phyloP scores from a whole-genome alignment of 2,888 invertebrate genomes.

The Pterostichus niger region DNA sequence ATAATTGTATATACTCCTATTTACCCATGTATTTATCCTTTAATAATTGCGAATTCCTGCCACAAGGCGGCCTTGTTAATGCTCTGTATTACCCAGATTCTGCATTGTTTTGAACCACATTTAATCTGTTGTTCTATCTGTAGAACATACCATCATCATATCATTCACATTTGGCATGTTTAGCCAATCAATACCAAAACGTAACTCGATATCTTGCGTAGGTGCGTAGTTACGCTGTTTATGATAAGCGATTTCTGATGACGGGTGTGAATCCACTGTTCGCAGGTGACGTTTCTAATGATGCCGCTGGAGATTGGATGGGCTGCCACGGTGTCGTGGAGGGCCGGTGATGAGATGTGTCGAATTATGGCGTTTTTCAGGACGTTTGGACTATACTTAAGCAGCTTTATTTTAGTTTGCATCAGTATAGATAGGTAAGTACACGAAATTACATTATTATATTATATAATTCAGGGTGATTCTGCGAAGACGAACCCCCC shows the following conservation, averaged over 20 bases:
- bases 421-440: constrained; percentile 92
- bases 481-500: no score
- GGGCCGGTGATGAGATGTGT: constrained; percentile 90
- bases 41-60: no score
- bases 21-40: no score
- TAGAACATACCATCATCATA: no score
- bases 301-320: constrained; percentile 95
- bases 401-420: constrained; percentile 92
- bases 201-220: constrained; percentile 15
- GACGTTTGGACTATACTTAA: constrained; percentile 91
- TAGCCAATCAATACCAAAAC: not conserved
- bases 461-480: no score
- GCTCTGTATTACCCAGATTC: no score
- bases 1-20: no score
- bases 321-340: constrained; percentile 93
- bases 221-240: not conserved
- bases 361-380: constrained; percentile 92
- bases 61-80: no score
- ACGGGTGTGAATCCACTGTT: constrained; percentile 67
- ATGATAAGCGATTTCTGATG: constrained; percentile 21
- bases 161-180: not conserved
- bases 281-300: constrained; percentile 90
- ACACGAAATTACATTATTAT: no score
- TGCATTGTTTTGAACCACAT: no score
- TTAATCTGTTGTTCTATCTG: no score